Conservation (phyloP, 2,888 invertebrate genomes). For the Philonicus albiceps region DNA sequence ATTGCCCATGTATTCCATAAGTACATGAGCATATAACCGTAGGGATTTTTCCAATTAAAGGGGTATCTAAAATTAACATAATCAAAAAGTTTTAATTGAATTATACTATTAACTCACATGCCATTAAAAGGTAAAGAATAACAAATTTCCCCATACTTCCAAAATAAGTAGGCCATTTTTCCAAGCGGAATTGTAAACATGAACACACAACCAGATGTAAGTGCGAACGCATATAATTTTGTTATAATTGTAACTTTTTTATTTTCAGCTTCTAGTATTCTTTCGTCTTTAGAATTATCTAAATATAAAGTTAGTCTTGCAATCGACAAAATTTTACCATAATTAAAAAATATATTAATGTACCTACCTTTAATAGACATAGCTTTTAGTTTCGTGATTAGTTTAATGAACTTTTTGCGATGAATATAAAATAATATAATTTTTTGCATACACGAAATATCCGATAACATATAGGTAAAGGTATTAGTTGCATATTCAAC, state of each 20-base stretch:
- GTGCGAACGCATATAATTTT: background rate
- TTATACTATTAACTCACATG: background rate
- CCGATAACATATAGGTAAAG: background rate
- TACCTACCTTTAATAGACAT: background rate
- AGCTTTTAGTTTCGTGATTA: background rate
- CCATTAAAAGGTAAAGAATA: background rate
- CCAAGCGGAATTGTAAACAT: background rate
- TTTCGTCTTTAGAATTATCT: background rate
- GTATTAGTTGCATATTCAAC: background rate
- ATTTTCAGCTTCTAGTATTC: background rate
- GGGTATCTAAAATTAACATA: background rate
- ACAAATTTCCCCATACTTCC: background rate
- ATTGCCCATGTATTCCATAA: background rate
- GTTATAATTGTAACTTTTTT: background rate
- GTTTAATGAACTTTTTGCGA: background rate
- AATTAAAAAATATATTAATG: too few relatives aligned
- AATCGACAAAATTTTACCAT: background rate
- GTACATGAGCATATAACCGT: background rate
- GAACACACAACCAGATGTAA: background rate
- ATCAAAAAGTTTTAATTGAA: background rate
- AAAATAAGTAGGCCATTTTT: background rate
- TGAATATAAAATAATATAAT: background rate
- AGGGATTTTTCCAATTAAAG: background rate
- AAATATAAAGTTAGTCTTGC: background rate
- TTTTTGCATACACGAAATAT: background rate